Evolutionary conservation across 2,888 invertebrate genomes (phyloP).

Genomic region (Sialis fuliginosa): DNA sequence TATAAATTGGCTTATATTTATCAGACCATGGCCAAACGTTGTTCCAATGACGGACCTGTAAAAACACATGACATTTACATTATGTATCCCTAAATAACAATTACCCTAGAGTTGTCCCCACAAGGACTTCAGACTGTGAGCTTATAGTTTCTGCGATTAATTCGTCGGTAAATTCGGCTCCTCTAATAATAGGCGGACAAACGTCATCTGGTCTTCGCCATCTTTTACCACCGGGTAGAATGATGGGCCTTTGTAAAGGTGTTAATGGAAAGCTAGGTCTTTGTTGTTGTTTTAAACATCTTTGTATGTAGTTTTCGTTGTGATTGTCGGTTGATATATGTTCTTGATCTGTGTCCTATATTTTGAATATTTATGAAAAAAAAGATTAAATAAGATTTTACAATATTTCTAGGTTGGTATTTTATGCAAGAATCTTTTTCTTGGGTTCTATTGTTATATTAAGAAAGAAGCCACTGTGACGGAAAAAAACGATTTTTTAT

Average conservation of each 20-base stretch:
- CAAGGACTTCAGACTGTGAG: slow-evolving; percentile 71
- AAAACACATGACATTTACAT: slow-evolving; percentile 20
- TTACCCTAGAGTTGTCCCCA: slow-evolving; percentile 74
- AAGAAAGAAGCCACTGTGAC: too few species aligned
- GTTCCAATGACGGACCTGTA: slow-evolving; percentile 49
- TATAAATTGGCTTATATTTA: slow-evolving; percentile 32
- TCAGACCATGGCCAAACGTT: slow-evolving; percentile 41
- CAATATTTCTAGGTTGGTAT: too few species aligned
- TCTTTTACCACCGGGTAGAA: slow-evolving; percentile 58
- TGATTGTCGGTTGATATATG: slow-evolving; percentile 5
- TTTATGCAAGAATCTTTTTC: too few species aligned
- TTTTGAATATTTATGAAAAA: background rate
- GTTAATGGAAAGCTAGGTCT: slow-evolving; percentile 31
- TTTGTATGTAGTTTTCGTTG: slow-evolving; percentile 6
- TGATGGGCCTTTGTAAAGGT: slow-evolving; percentile 51
- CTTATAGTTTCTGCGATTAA: slow-evolving; percentile 73
- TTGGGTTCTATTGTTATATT: too few species aligned
- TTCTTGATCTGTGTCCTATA: slow-evolving; percentile 6
- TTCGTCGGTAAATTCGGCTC: slow-evolving; percentile 57
- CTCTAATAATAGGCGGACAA: slow-evolving; percentile 14
- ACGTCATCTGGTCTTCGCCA: slow-evolving; percentile 74
- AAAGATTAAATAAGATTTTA: too few species aligned
- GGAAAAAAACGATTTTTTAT: too few species aligned
- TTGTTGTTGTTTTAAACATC: slow-evolving; percentile 15
- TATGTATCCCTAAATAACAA: slow-evolving; percentile 12